A percentile compares a stretch with the other conserved stretches of the same genome.
Evolutionary conservation across 2,888 invertebrate species (phyloP).

Genomic region (Tachina lurida): DNA sequence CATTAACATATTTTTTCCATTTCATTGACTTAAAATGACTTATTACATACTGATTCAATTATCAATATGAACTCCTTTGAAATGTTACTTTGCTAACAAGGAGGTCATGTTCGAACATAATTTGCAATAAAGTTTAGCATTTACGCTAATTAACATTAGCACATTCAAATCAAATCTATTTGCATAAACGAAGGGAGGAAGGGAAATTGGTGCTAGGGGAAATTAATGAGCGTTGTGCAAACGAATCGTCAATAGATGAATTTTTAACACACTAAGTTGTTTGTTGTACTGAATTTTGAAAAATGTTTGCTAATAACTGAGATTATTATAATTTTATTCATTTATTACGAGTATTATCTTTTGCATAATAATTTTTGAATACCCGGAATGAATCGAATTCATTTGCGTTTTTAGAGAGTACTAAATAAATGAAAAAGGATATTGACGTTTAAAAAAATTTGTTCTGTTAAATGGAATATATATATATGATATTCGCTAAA

Average conservation of each 20-base stretch:
- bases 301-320: background rate
- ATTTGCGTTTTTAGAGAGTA: too few species aligned
- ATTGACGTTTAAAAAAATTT: too few species aligned
- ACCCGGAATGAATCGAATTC: too few species aligned
- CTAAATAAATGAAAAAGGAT: too few species aligned
- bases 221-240: conserved; percentile 20
- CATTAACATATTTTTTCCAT: conserved; percentile 63
- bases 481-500: too few species aligned
- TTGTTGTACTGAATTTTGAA: background rate
- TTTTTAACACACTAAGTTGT: conserved; percentile 4
- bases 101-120: conserved; percentile 64
- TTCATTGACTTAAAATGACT: conserved; percentile 61
- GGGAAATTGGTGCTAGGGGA: background rate
- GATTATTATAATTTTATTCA: background rate
- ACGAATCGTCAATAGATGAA: conserved; percentile 33
- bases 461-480: too few species aligned
- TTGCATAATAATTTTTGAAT: background rate
- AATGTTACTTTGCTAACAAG: conserved; percentile 35
- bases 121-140: conserved; percentile 59
- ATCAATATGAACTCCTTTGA: conserved; percentile 56
- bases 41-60: conserved; percentile 67
- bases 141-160: conserved; percentile 68
- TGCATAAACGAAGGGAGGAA: conserved; percentile 22
- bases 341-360: background rate
- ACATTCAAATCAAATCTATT: conserved; percentile 49